phyloP scores from a whole-genome alignment of 2,888 invertebrate genomes.

The Boloria selene region DNA sequence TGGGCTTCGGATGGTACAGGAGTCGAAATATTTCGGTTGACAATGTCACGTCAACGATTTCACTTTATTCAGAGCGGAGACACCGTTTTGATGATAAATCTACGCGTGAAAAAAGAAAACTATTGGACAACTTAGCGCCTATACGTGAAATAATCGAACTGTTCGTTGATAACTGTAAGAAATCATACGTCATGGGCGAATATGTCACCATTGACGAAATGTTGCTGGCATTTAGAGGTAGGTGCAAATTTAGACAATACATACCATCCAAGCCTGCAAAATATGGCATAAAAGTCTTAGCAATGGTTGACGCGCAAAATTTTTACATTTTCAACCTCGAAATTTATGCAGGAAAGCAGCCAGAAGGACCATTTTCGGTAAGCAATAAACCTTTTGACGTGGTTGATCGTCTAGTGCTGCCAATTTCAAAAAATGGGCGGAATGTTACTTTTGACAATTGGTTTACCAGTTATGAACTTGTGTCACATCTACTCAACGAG shows the following conservation, averaged over 20 bases:
- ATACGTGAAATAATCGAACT: conserved; percentile 24
- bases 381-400: conserved; percentile 35
- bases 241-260: conserved; percentile 41
- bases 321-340: conserved; percentile 39
- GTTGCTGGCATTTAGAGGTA: conserved; percentile 38
- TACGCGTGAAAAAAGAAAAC: conserved; percentile 37
- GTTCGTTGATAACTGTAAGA: conserved; percentile 27
- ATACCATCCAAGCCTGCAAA: background rate
- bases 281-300: conserved; percentile 21
- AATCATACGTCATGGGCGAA: conserved; percentile 28
- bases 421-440: conserved; percentile 13
- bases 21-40: conserved; percentile 42
- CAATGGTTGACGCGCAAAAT: conserved; percentile 37
- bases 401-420: conserved; percentile 30
- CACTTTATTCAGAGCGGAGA: conserved; percentile 32
- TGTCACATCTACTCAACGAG: conserved; percentile 27
- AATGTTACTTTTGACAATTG: conserved; percentile 22
- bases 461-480: conserved; percentile 35
- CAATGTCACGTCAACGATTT: conserved; percentile 35
- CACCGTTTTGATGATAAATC: conserved; percentile 42
- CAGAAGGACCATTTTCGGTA: conserved; percentile 29
- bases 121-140: conserved; percentile 30
- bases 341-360: conserved; percentile 41
- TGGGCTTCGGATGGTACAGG: conserved; percentile 44
- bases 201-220: conserved; percentile 36